Base-by-base conservation (phyloP, 2,888 invertebrate genomes). In the Limnephilus rhombicus region DNA sequence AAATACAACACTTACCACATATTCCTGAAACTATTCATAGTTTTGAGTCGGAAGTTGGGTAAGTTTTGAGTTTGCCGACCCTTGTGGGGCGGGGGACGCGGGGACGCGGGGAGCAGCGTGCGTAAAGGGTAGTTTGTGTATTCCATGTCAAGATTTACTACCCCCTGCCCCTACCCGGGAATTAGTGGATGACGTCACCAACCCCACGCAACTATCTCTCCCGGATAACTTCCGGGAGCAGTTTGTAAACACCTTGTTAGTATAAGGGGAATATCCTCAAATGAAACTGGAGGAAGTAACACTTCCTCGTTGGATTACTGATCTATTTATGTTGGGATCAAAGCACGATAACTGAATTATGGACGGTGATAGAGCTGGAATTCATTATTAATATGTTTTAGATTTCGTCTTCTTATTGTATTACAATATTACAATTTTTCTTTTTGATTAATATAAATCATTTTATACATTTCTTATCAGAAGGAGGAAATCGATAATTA, bases 141-240 rank as follows among this genome's bases (percentile, higher is more conserved):
- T 83, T 68, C 89, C 37, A 68, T 80, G 88, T 34, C 81, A 91
- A 93, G 93, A 93, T 93, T 93, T 93, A 93, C 92, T 92, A 89
- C 90, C 80, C 90, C 68, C 91, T 68, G 80, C 68, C 88, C 91
- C 90, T 91, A 90, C 91, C 92, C 88, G 37, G 91, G 91, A 93
- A 93, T 93, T 93, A 93, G 93, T 92, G 93, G 91, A 91, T 93
- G 93, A 93, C 92, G 89, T 92, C 93, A 92, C 91, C 88, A 91
- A 91, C 92, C 91, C 92, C 91, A 68, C 89, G 41, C 81, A 29
- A 34, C 68, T 31, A 81, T 31, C 91, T 90, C 68, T 68, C 68
- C 24, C 68, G 24, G 24, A 18, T 87, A 91, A 93, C 93, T 92
- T 87, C 91, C 89, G 85, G 45, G 89, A 86, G 81, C 68, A 91